Percentiles rank a stretch among this genome's conserved stretches.
phyloP scores from a whole-genome alignment of 2,888 invertebrate species.

The Hyppa rectilinea region DNA sequence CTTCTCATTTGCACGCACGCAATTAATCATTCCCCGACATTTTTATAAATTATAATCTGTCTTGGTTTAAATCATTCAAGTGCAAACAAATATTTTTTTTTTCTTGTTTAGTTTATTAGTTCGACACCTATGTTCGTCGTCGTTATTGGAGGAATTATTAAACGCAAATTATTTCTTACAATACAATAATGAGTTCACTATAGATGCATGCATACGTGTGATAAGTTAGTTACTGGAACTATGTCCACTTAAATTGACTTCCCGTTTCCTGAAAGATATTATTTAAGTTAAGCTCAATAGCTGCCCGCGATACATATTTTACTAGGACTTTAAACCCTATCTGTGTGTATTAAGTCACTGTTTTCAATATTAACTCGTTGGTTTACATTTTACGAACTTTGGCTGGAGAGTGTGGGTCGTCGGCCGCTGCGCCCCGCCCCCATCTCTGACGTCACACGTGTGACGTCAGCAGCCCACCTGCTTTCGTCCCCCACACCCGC shows the following conservation, averaged over 20 bases:
- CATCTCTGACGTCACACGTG: slow-evolving; percentile 83
- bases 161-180: neutral
- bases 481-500: slow-evolving; percentile 71
- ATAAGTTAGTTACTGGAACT: slow-evolving; percentile 3
- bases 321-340: slow-evolving; percentile 54
- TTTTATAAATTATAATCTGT: neutral
- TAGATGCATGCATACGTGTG: neutral
- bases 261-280: slow-evolving; percentile 42
- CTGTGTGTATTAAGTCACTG: slow-evolving; percentile 27
- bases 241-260: slow-evolving; percentile 33
- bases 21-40: neutral
- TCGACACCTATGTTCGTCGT: neutral
- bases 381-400: slow-evolving; percentile 65
- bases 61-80: neutral
- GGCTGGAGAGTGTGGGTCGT: slow-evolving; percentile 75
- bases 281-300: slow-evolving; percentile 52
- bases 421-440: slow-evolving; percentile 82
- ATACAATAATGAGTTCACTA: neutral
- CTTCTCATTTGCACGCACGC: slow-evolving; percentile 24
- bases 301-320: slow-evolving; percentile 9
- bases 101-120: neutral
- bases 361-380: slow-evolving; percentile 48
- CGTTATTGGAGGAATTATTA: neutral
- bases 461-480: slow-evolving; percentile 85
- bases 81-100: neutral